Conservation (phyloP, 2,888 invertebrate species). For the Heteropelma amictum region DNA sequence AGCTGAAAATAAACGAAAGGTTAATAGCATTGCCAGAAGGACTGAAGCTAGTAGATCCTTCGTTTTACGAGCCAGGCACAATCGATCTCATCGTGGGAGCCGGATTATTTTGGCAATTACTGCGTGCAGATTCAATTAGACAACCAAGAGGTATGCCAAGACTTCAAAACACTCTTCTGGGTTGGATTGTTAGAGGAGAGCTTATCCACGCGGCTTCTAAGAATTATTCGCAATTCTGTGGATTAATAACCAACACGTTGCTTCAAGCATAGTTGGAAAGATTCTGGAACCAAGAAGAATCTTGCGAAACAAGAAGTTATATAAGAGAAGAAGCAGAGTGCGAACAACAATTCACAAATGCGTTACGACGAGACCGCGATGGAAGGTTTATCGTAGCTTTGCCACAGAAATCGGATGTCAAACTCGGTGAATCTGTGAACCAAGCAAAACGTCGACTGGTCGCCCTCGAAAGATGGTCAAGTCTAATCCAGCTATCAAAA, state of each 20-base stretch:
- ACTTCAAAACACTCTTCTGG: constrained; percentile 46
- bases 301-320: not conserved
- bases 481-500: not conserved
- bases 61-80: constrained; percentile 38
- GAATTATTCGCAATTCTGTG: not conserved
- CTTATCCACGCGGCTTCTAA: constrained; percentile 1
- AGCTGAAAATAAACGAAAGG: constrained; percentile 14
- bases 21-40: constrained; percentile 35
- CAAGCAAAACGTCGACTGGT: constrained; percentile 53
- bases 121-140: constrained; percentile 28
- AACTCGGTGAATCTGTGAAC: constrained; percentile 54
- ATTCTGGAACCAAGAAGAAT: no score
- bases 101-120: constrained; percentile 47
- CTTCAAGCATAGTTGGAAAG: constrained; percentile 45
- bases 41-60: constrained; percentile 45
- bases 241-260: constrained; percentile 19
- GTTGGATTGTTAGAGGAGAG: constrained; percentile 46
- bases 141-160: constrained; percentile 21
- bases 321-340: constrained; percentile 59
- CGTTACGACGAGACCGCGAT: constrained; percentile 8
- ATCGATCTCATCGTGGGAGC: constrained; percentile 50
- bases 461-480: constrained; percentile 57
- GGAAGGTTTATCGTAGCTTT: constrained; percentile 57
- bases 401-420: constrained; percentile 27
- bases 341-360: constrained; percentile 55